These are phyloP conservation scores for Anorthoa munda DNA, from an alignment of 2,888 invertebrate genomes.

Conservation along the genomic window DNA sequence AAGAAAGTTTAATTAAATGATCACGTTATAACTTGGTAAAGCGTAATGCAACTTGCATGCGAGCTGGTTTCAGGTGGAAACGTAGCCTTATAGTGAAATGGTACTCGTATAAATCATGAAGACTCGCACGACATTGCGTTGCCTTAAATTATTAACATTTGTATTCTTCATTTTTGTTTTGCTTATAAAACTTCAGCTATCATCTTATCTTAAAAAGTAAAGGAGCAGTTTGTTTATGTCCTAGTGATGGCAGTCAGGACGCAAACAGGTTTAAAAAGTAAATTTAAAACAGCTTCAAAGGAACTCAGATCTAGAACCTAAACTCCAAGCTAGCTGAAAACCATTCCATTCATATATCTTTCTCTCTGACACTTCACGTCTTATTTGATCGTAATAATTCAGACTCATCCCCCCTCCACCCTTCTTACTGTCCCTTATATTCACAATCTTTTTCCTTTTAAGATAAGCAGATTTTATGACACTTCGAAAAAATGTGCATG, in stretches of 20 bases:
- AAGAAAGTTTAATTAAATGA: no score
- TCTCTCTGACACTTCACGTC: conserved; percentile 45
- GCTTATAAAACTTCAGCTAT: no score
- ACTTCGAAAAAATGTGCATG: not conserved
- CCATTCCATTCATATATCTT: conserved; percentile 47
- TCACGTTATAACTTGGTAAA: no score
- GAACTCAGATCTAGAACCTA: not conserved
- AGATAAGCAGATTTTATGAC: conserved; percentile 34
- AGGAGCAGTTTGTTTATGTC: not conserved
- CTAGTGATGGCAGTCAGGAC: not conserved
- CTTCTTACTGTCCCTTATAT: conserved; percentile 15
- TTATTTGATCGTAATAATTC: conserved; percentile 55
- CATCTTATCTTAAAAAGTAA: no score
- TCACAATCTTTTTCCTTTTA: conserved; percentile 43
- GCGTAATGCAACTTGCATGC: no score
- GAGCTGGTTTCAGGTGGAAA: no score
- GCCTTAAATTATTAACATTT: no score
- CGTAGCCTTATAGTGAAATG: no score
- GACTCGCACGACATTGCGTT: no score
- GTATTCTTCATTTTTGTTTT: no score
- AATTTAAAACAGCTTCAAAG: not conserved
- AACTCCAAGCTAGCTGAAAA: not conserved
- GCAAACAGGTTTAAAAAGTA: not conserved
- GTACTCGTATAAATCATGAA: no score
- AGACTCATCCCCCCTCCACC: conserved; percentile 35